Percentiles rank a stretch among this genome's conserved stretches.
Evolutionary conservation across 2,797 vertebrate species (phyloP).

Genomic region (Rhinoraja longicauda): DNA sequence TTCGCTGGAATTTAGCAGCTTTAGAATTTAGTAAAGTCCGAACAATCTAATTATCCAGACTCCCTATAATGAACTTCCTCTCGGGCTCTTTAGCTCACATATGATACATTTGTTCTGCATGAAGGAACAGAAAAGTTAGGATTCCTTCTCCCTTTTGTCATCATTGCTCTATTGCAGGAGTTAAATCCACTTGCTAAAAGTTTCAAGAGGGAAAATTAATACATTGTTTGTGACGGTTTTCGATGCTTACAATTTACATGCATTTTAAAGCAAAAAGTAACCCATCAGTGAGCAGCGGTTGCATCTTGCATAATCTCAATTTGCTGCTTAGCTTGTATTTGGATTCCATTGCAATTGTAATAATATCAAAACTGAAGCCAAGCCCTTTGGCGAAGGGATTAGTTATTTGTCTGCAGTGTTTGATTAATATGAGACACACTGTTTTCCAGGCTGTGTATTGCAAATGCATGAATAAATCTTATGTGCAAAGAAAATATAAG

Average conservation of each 20-base stretch:
- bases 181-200: slow-evolving; percentile 41
- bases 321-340: slow-evolving; percentile 39
- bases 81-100: slow-evolving; percentile 51
- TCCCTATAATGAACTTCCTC: slow-evolving; percentile 47
- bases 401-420: slow-evolving; percentile 37
- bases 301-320: slow-evolving; percentile 42
- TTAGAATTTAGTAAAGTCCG: slow-evolving; percentile 43
- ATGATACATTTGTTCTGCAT: slow-evolving; percentile 56
- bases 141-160: slow-evolving; percentile 53
- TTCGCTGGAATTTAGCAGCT: slow-evolving; percentile 44
- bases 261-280: slow-evolving; percentile 39
- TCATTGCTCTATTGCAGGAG: slow-evolving; percentile 45
- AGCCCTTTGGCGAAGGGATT: slow-evolving; percentile 41
- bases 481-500: slow-evolving; percentile 37
- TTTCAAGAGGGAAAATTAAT: slow-evolving; percentile 43
- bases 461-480: slow-evolving; percentile 43
- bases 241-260: slow-evolving; percentile 29
- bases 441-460: slow-evolving; percentile 39
- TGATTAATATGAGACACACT: slow-evolving; percentile 40
- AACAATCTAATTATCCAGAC: slow-evolving; percentile 48
- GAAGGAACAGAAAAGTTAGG: slow-evolving; percentile 49
- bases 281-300: slow-evolving; percentile 39
- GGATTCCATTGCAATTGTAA: slow-evolving; percentile 41
- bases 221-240: slow-evolving; percentile 43
- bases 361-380: slow-evolving; percentile 41